Base-by-base conservation (phyloP, 2,113 vertebrate species). In the Macrotis lagotis region DNA sequence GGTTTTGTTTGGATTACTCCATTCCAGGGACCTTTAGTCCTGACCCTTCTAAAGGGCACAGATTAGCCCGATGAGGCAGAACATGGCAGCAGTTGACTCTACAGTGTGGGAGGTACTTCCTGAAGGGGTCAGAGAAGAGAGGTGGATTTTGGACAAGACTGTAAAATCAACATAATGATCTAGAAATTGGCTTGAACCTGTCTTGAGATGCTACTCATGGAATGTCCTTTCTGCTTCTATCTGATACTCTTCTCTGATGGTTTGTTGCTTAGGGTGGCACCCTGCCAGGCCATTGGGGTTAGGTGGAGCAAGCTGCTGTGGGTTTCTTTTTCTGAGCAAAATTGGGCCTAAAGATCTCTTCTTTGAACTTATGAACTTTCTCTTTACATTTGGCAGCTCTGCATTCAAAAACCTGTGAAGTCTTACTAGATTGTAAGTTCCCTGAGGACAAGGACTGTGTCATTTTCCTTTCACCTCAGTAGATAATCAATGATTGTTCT, bases 1-100 rank as follows among this genome's bases (percentile, higher is more conserved):
- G 95, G 92, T 91, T 98, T 97, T 98, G 95, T 97, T 98, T 97
- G 93, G 93, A 51, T 90, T 91, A 92, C 31, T 94, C 90, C 51
- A 37, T 44, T 94, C 92, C 25, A 49, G 95, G 31, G 90, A 92
- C 47, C 19, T 7, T 59, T 48, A 51, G 94, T 53, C 52, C 53
- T 95, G 92, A 91, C 50, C 49, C 91, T 92, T 50, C 22, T 8
- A 52, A 83, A 93, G 88, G 52, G 91, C 89, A 92, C 49, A 92
- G 93, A 94, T 95, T 90, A 93, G 24, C 50, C 83, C n/a, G 91
- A 2, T 50, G 94, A 51, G 59, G 48, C 47, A 8, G 37, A 94
- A 92, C 96, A 96, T 93, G n/a, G 16, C 19, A 1, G 66, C 66
- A 83, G 16, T 7, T 44, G n/a, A 44, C 66, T 44, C n/a, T 83